Evolutionary conservation across 2,888 invertebrate genomes (phyloP).

Genomic region (Pantelozetes paolii): DNA sequence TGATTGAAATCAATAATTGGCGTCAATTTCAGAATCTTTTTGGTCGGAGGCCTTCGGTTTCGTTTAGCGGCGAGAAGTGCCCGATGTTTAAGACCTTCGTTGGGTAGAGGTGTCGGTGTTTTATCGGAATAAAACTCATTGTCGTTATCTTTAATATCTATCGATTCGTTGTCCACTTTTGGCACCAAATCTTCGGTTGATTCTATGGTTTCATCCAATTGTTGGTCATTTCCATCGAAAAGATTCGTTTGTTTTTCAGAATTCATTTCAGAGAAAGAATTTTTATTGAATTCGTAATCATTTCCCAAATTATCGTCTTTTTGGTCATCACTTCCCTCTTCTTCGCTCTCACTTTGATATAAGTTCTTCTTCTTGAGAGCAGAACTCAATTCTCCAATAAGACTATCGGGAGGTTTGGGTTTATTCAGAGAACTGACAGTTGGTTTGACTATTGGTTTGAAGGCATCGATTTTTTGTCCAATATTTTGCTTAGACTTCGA

Average conservation of each 20-base stretch:
- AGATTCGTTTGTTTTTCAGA: neutral
- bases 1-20: neutral
- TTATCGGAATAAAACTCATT: neutral
- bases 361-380: conserved; percentile 1
- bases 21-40: neutral
- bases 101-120: neutral
- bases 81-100: conserved; percentile 12
- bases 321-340: neutral
- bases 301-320: neutral
- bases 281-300: neutral
- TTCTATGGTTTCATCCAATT: too few relatives aligned
- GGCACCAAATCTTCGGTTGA: too few relatives aligned
- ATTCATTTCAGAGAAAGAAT: too few relatives aligned
- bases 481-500: neutral
- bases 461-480: neutral
- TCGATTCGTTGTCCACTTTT: too few relatives aligned
- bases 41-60: conserved; percentile 22
- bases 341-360: conserved; percentile 14
- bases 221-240: too few relatives aligned
- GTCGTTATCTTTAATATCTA: neutral
- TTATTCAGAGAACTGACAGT: neutral
- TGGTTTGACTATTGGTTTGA: neutral
- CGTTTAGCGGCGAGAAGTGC: conserved; percentile 14
- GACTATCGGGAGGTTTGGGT: neutral
- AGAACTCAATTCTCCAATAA: conserved; percentile 25